Percentiles rank a stretch among this genome's conserved stretches.
Evolutionary conservation across 2,113 vertebrate genomes (phyloP).

Genomic region (Microcebus griseorufus): DNA sequence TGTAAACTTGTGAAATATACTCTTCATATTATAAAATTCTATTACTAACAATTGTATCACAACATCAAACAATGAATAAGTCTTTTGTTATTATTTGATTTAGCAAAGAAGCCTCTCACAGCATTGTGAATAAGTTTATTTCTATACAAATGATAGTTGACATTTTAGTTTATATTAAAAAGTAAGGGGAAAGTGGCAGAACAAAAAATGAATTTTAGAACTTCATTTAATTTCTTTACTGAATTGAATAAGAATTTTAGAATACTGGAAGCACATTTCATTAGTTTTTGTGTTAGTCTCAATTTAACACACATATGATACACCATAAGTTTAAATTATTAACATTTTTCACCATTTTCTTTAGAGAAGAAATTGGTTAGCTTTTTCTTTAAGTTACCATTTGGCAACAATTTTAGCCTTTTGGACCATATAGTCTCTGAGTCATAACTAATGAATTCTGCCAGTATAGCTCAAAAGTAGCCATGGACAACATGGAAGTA

Average conservation of each 20-base stretch:
- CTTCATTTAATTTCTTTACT: background rate
- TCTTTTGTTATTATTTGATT: background rate
- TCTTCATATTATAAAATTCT: background rate
- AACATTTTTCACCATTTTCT: background rate
- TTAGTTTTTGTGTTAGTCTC: background rate
- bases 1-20: background rate
- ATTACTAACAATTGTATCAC: background rate
- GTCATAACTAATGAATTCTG: background rate
- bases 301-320: background rate
- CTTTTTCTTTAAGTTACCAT: background rate
- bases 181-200: background rate
- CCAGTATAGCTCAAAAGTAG: background rate
- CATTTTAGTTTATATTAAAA: background rate
- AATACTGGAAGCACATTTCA: background rate
- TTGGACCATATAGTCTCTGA: background rate
- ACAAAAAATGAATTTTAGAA: background rate
- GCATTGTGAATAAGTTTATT: background rate
- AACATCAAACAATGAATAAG: background rate
- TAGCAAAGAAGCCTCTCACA: background rate
- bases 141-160: background rate
- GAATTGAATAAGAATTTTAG: background rate
- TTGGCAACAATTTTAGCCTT: background rate
- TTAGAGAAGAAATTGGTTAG: background rate
- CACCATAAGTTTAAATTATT: background rate
- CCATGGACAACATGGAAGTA: background rate